A percentile compares a stretch with the other conserved stretches of the same genome.
Conservation (phyloP, 2,888 invertebrate species). For the Eristalis intricaria region DNA sequence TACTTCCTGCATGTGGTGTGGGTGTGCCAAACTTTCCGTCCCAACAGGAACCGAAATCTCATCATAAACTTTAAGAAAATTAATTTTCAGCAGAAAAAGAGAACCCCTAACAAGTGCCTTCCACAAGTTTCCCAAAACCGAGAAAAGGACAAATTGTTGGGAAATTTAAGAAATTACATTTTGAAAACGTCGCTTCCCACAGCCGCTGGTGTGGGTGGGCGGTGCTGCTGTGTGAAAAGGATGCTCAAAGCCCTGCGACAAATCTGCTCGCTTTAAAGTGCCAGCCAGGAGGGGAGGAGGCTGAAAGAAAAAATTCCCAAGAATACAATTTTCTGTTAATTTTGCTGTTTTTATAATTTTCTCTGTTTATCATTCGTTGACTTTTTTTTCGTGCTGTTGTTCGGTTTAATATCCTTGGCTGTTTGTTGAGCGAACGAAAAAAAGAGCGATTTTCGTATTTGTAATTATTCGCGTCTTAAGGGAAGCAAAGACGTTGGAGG, state of each 20-base stretch:
- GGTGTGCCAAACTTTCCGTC: background rate
- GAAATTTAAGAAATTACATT: constrained; percentile 44
- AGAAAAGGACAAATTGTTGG: constrained; percentile 28
- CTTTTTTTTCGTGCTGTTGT: background rate
- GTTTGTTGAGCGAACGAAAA: background rate
- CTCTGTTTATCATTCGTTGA: constrained; percentile 28
- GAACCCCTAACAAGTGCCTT: background rate
- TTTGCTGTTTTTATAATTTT: constrained; percentile 46
- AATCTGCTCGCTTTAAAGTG: background rate
- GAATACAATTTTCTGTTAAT: constrained; percentile 48
- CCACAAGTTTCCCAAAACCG: background rate
- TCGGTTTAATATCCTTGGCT: background rate
- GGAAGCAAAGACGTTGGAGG: background rate
- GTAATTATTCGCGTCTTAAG: background rate
- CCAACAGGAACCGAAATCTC: constrained; percentile 7
- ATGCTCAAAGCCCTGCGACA: constrained; percentile 10
- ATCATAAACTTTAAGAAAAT: constrained; percentile 59
- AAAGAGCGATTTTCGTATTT: background rate
- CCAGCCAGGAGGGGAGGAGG: background rate
- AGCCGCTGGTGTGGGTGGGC: background rate
- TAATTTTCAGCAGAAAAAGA: constrained; percentile 37
- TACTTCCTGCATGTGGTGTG: constrained; percentile 15
- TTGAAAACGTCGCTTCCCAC: background rate
- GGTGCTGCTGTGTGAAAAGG: constrained; percentile 4
- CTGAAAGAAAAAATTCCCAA: constrained; percentile 27